Conservation (phyloP, 2,113 vertebrate genomes). For the Melospiza melodia region DNA sequence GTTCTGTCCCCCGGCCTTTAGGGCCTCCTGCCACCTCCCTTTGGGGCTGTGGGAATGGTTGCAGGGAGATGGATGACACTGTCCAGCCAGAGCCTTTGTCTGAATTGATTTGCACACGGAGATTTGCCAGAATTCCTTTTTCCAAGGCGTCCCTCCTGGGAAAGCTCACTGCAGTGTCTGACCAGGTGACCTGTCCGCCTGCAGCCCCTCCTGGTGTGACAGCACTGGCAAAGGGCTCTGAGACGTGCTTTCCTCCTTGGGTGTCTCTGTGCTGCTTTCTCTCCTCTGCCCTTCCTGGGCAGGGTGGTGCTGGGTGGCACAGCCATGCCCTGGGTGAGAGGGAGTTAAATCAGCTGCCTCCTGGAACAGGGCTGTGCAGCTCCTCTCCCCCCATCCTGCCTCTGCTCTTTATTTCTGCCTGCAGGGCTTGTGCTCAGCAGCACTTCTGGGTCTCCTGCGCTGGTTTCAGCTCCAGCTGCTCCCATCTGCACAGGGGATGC, state of each 20-base stretch:
- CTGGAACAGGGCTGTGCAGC: background rate
- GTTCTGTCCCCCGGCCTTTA: background rate
- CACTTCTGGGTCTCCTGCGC: background rate
- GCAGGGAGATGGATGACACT: background rate
- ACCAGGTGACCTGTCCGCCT: background rate
- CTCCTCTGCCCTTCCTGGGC: background rate
- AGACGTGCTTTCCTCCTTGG: accelerated
- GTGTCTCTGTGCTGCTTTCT: background rate
- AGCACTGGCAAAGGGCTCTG: background rate
- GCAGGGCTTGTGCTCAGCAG: background rate
- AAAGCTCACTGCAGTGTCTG: background rate
- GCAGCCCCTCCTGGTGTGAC: background rate
- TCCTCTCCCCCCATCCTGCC: background rate
- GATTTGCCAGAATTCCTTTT: background rate
- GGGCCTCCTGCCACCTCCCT: background rate
- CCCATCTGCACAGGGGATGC: background rate
- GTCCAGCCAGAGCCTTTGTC: background rate
- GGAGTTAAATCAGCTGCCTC: background rate
- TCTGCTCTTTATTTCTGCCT: background rate
- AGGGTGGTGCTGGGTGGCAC: accelerated
- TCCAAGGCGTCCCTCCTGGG: background rate
- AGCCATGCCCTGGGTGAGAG: background rate
- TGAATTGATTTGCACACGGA: background rate
- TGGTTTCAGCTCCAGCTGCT: slow-evolving; percentile 31
- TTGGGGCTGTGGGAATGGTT: background rate